Conservation (phyloP, 1,140 invertebrate genomes). For the Drosophila erecta region DNA sequence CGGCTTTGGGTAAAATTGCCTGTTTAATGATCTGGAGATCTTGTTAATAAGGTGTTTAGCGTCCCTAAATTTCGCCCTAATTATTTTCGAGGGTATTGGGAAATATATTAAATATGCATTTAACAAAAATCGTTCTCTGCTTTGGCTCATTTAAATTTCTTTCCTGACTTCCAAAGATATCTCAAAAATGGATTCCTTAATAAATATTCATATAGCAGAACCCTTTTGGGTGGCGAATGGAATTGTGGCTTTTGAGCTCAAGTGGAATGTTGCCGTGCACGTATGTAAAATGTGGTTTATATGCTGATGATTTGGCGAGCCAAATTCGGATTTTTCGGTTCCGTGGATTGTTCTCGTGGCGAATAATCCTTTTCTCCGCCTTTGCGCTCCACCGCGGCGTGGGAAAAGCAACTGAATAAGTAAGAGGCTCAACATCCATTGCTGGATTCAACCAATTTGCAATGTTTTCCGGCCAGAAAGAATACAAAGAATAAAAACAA, state of each 20-base stretch:
- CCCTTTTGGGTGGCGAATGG: not conserved
- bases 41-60: not conserved
- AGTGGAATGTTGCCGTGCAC: conserved; percentile 6
- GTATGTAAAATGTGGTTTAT: conserved; percentile 52
- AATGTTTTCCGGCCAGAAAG: conserved; percentile 21
- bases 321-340: conserved; percentile 1
- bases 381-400: not conserved
- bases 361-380: conserved; percentile 47
- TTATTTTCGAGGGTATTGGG: too few relatives aligned
- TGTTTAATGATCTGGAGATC: conserved; percentile 16
- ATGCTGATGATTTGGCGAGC: conserved; percentile 46
- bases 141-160: conserved; percentile 11
- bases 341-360: conserved; percentile 2
- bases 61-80: too few relatives aligned
- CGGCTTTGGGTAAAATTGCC: conserved; percentile 1
- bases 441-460: conserved; percentile 70
- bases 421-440: conserved; percentile 41
- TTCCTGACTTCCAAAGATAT: not conserved
- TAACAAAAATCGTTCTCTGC: too few relatives aligned
- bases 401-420: conserved; percentile 1
- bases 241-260: conserved; percentile 18
- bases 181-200: conserved; percentile 2
- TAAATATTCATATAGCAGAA: conserved; percentile 31
- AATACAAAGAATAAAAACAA: conserved; percentile 17
- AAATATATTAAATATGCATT: too few relatives aligned